Base-by-base conservation (phyloP, 2,888 invertebrate genomes). In the Caenorhabditis afra region DNA sequence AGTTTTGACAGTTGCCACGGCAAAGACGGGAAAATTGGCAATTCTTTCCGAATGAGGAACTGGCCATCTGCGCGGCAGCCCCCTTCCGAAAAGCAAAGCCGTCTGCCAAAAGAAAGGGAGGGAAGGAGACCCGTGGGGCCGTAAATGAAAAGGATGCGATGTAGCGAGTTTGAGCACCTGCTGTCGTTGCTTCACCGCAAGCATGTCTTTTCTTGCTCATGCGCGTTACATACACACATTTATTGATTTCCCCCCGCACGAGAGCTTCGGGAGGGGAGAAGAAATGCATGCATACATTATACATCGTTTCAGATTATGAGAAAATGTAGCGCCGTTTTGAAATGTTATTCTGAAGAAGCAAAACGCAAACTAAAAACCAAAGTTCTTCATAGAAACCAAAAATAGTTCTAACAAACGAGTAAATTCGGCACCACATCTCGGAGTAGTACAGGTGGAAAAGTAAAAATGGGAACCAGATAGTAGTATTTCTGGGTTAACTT, bases 101-200 rank as follows among this genome's bases (percentile, higher is more conserved):
- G 4, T 22, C 53, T 12, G 39, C 11, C 29, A 37, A 41, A 3
- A 1, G 10, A 64, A 52, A 29, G 29, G 29, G 29, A 29, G 29
- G 29, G 7, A 29, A 29, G 29, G 35, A 35, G 45, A 66, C 29
- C 29, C 29, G 29, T 29, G 18, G 16, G 41, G 41, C 12, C 61
- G 55, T 29, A 37, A 47, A 57, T 55, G 57, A 73, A 73, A 73
- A 73, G 64, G 73, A 66, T 74, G 74, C 74, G 67, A 75, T 67
- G 67, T 61, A 62, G 66, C 67, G 75, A 75, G 75, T 75, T 75
- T 75, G 75, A 75, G 67, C 75, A 75, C 75, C 75, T 75, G 75
- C 75, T 75, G 75, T 75, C 61, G 75, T 49, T 47, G 64, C 58
- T 49, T 62, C 62, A 64, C 71, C 71, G 49, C 47, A 71, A 64